Base-by-base conservation (phyloP, 1,140 invertebrate genomes). In the Potamilus streckersoni region DNA sequence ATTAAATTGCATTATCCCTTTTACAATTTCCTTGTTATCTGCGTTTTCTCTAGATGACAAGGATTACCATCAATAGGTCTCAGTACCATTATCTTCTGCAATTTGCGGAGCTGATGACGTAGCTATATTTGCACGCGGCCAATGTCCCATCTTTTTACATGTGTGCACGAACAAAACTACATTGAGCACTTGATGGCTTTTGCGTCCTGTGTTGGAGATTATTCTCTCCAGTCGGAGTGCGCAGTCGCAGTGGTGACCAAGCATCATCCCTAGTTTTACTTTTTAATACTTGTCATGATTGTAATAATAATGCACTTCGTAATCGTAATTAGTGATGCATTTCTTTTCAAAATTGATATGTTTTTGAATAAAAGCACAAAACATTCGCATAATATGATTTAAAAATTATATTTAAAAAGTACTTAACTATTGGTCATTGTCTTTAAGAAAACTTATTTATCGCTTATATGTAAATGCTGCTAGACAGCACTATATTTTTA, bases 121-220 rank as follows among this genome's bases (percentile, higher is more conserved):
- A 0, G 82, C 86, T 0, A 84, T 91, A 19, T 91, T 89, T 71
- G 89, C 90, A 38, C 81, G 61, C 17, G 96, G 72, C 96, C 96
- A 3, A 94, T 94, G 90, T 93, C 95, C 0, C 96, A 98, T 89
- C 90, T 98, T 5, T 95, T 98, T 83, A 94, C 96, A 81, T 94
- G 93, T 27, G 93, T 96, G 0, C 96, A 97, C 84, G 96, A 98
- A 87, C 96, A 98, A 86, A 94, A 93, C 82, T 97, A 96, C 85
- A 94, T 98, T 8, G 94, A 94, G 16, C 94, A 96, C 85, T 95
- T 94, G 0, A 94, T 98, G 64, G 93, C 93, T 5, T 91, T 90
- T 71, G 88, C 90, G 17, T 79, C 89, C n/a, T 91, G 91, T 71
- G 84, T 91, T 27, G 89, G 89, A 5, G 62, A 74, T 23, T 81